Conservation (phyloP, 2,113 vertebrate species). For the Chroicocephalus ridibundus region DNA sequence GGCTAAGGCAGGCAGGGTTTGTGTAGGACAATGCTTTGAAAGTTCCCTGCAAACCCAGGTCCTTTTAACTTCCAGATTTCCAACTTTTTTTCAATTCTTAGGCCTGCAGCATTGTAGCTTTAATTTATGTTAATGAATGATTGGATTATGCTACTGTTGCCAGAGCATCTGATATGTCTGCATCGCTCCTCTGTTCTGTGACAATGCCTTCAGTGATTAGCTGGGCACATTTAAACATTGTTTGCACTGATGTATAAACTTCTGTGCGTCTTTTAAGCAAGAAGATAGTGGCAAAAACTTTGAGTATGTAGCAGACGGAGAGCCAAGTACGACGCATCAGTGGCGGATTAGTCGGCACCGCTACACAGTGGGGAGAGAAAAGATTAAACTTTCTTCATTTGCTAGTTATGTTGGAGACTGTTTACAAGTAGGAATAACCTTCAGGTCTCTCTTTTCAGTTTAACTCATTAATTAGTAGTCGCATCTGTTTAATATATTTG, state of each 20-base stretch:
- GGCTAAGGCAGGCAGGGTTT: conserved; percentile 14
- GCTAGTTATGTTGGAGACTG: not conserved
- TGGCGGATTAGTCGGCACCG: rapidly evolving
- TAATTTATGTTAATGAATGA: conserved; percentile 61
- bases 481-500: not conserved
- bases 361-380: not conserved
- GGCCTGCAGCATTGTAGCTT: conserved; percentile 33
- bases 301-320: not conserved
- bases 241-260: conserved; percentile 31
- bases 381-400: not conserved
- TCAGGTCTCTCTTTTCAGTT: not conserved
- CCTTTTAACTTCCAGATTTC: conserved; percentile 49
- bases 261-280: not conserved
- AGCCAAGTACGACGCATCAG: not conserved
- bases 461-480: conserved; percentile 13
- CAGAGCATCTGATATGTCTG: conserved; percentile 29
- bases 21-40: conserved; percentile 16
- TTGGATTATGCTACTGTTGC: conserved; percentile 36
- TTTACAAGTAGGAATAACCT: conserved; percentile 15
- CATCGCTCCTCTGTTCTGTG: conserved; percentile 27
- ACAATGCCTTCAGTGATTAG: conserved; percentile 57
- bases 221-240: conserved; percentile 41
- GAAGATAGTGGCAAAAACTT: not conserved
- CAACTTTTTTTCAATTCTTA: conserved; percentile 28
- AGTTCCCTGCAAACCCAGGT: not conserved